These are phyloP conservation scores for Drosophila neotestacea DNA, from an alignment of 2,888 invertebrate species.

Conservation along the genomic window DNA sequence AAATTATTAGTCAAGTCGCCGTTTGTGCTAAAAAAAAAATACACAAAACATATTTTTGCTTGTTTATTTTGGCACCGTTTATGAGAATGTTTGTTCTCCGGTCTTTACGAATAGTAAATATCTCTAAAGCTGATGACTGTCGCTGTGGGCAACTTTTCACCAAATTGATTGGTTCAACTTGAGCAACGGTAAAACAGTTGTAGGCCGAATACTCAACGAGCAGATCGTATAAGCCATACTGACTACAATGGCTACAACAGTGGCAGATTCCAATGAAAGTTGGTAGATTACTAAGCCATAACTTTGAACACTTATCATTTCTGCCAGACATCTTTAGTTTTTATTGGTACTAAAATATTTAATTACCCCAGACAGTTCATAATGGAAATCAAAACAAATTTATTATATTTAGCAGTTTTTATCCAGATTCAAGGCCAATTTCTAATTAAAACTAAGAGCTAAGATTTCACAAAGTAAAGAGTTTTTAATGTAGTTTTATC, in stretches of 20 bases:
- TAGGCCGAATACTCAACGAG: constrained; percentile 34
- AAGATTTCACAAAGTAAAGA: too few relatives aligned
- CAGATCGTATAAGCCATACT: background rate
- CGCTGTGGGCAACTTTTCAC: constrained; percentile 56
- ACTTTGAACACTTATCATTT: background rate
- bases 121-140: constrained; percentile 26
- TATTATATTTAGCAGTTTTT: too few relatives aligned
- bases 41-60: constrained; percentile 12
- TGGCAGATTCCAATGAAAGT: constrained; percentile 12
- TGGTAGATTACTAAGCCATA: background rate
- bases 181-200: constrained; percentile 49
- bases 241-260: constrained; percentile 1
- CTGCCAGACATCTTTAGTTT: background rate
- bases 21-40: constrained; percentile 43
- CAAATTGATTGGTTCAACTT: constrained; percentile 42
- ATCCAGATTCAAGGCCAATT: too few relatives aligned
- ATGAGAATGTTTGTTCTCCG: constrained; percentile 22
- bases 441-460: too few relatives aligned
- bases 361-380: too few relatives aligned
- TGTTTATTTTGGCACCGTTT: constrained; percentile 55
- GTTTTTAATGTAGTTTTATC: too few relatives aligned
- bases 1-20: constrained; percentile 35
- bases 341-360: background rate
- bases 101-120: constrained; percentile 23
- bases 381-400: background rate